These are phyloP conservation scores for Promerops cafer DNA, from an alignment of 2,113 vertebrate genomes.

Conservation along the genomic window DNA sequence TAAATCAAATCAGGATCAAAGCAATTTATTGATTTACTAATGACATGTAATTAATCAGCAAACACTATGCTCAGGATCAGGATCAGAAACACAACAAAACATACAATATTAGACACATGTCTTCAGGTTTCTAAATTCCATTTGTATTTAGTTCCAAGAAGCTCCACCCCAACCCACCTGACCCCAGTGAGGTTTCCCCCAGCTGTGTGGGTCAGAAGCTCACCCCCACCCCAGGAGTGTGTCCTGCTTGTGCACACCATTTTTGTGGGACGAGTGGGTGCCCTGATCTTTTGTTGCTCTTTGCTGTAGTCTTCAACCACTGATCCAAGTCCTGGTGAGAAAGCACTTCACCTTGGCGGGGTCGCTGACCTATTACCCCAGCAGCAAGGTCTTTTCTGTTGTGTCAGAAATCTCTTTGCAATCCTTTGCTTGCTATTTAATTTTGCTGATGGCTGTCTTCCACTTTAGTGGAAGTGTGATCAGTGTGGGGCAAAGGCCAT, in stretches of 20 bases:
- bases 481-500: neutral
- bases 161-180: rapidly evolving
- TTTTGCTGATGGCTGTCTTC: neutral
- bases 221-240: rapidly evolving
- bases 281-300: neutral
- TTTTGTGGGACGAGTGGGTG: neutral
- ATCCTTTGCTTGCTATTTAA: neutral
- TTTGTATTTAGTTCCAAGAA: neutral
- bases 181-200: rapidly evolving
- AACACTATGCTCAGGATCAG: neutral
- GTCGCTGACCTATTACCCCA: neutral
- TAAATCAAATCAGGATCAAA: neutral
- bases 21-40: neutral
- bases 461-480: neutral
- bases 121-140: neutral
- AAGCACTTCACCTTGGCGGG: rapidly evolving
- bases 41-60: neutral
- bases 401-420: neutral
- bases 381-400: neutral
- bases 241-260: neutral
- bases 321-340: neutral
- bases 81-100: neutral
- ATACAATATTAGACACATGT: neutral
- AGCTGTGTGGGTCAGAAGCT: neutral
- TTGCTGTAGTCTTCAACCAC: too few relatives aligned